A percentile compares a stretch with the other conserved stretches of the same genome.
These are phyloP conservation scores for Sphaeridia pumilis DNA, from an alignment of 2,888 invertebrate species.

Conservation along the genomic window DNA sequence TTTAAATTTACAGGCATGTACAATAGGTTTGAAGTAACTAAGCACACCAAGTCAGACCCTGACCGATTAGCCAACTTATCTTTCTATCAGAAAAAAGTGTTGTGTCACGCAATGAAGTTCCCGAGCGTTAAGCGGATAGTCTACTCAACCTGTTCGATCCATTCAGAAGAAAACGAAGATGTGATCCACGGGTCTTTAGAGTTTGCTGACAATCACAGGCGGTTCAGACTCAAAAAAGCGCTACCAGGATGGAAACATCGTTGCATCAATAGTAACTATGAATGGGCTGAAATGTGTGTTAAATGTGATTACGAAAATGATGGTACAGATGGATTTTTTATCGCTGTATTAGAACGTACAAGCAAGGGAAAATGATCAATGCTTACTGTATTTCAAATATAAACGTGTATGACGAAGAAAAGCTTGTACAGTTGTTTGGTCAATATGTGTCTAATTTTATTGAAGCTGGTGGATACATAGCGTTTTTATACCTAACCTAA, in stretches of 20 bases:
- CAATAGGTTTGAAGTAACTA: slow-evolving; percentile 43
- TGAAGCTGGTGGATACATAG: too few species aligned
- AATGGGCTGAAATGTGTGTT: slow-evolving; percentile 61
- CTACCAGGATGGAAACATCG: slow-evolving; percentile 35
- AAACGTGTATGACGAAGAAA: too few species aligned
- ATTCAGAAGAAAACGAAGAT: slow-evolving; percentile 82
- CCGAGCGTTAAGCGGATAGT: slow-evolving; percentile 73
- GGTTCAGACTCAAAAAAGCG: slow-evolving; percentile 36
- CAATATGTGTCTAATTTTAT: too few species aligned
- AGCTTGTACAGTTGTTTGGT: too few species aligned
- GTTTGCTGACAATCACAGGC: slow-evolving; percentile 5
- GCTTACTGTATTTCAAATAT: too few species aligned
- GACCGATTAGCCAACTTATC: slow-evolving; percentile 37
- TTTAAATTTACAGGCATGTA: slow-evolving; percentile 49
- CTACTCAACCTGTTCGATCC: slow-evolving; percentile 91
- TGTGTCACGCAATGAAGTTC: slow-evolving; percentile 73
- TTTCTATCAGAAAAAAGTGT: slow-evolving; percentile 64
- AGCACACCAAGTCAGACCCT: not conserved
- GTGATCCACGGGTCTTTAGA: slow-evolving; percentile 62
- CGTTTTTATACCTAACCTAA: too few species aligned
- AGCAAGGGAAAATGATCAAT: too few species aligned
- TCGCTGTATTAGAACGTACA: slow-evolving; percentile 66
- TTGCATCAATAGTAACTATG: slow-evolving; percentile 42
- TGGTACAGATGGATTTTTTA: slow-evolving; percentile 85
- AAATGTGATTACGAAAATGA: slow-evolving; percentile 65